These are phyloP conservation scores for Dioctria linearis DNA, from an alignment of 2,888 invertebrate species.

Conservation along the genomic window DNA sequence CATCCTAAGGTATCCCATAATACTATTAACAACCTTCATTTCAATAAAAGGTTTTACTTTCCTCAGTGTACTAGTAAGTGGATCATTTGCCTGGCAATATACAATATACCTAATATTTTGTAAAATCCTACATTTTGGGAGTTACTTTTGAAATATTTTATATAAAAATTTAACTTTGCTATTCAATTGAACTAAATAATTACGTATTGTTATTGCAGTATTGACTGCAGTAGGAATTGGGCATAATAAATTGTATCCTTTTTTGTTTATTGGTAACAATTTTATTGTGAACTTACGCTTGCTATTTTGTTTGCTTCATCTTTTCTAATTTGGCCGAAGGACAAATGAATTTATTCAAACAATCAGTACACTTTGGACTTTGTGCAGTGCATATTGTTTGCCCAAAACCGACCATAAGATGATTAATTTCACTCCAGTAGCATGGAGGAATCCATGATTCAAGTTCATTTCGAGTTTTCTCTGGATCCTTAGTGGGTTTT, in stretches of 20 bases:
- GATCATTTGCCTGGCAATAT: too few relatives aligned
- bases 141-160: too few relatives aligned
- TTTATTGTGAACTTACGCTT: too few relatives aligned
- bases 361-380: slow-evolving; percentile 85
- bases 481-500: slow-evolving; percentile 84
- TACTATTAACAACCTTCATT: too few relatives aligned
- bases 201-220: too few relatives aligned
- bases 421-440: slow-evolving; percentile 90
- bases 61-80: too few relatives aligned
- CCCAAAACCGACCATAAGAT: slow-evolving; percentile 96
- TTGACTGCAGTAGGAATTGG: not conserved
- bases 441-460: slow-evolving; percentile 91
- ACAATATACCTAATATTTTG: too few relatives aligned
- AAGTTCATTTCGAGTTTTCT: slow-evolving; percentile 86
- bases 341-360: slow-evolving; percentile 87
- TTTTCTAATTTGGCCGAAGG: slow-evolving; percentile 72
- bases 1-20: too few relatives aligned
- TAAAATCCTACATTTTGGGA: too few relatives aligned
- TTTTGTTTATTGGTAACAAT: not conserved
- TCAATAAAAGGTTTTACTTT: too few relatives aligned
- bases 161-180: not conserved
- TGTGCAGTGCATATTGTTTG: slow-evolving; percentile 92
- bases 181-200: too few relatives aligned
- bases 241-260: not conserved
- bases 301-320: not conserved